Percentiles rank a stretch among this genome's conserved stretches.
Evolutionary conservation across 2,888 invertebrate genomes (phyloP).

Genomic region (Crematogaster levior): DNA sequence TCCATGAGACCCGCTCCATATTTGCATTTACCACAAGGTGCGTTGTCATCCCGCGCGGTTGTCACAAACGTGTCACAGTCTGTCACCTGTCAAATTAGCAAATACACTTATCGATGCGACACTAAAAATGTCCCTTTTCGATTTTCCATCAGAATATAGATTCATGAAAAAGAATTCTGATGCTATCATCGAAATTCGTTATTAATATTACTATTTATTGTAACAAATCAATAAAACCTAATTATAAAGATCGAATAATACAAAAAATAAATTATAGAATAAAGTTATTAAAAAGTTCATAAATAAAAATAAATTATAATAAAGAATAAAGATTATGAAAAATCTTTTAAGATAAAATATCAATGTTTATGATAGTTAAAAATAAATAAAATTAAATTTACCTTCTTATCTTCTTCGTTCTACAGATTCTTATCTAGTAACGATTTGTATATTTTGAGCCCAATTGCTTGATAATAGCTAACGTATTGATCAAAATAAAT

Average conservation of each 20-base stretch:
- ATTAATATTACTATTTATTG: neutral
- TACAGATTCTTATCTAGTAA: neutral
- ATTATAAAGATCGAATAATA: too few relatives aligned
- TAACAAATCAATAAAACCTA: neutral
- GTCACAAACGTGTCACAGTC: slow-evolving; percentile 64
- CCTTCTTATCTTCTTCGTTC: neutral
- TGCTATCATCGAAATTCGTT: neutral
- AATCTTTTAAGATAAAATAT: slow-evolving; percentile 10
- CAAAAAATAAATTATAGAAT: too few relatives aligned
- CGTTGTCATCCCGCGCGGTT: slow-evolving; percentile 69
- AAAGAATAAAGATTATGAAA: neutral
- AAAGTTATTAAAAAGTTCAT: neutral
- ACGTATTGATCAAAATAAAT: slow-evolving; percentile 29
- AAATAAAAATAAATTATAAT: neutral
- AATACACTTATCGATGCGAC: slow-evolving; percentile 72
- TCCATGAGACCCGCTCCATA: slow-evolving; percentile 71
- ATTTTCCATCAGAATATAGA: neutral
- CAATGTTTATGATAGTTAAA: neutral
- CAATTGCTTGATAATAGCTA: neutral
- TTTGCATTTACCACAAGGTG: slow-evolving; percentile 82
- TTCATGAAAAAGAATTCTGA: neutral
- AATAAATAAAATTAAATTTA: neutral
- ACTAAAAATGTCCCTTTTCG: slow-evolving; percentile 49
- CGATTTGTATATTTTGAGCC: neutral
- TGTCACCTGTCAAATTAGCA: slow-evolving; percentile 78